Percentiles rank a stretch among this genome's conserved stretches.
These are phyloP conservation scores for Ammodytes dubius DNA, from an alignment of 2,113 vertebrate genomes.

Conservation along the genomic window DNA sequence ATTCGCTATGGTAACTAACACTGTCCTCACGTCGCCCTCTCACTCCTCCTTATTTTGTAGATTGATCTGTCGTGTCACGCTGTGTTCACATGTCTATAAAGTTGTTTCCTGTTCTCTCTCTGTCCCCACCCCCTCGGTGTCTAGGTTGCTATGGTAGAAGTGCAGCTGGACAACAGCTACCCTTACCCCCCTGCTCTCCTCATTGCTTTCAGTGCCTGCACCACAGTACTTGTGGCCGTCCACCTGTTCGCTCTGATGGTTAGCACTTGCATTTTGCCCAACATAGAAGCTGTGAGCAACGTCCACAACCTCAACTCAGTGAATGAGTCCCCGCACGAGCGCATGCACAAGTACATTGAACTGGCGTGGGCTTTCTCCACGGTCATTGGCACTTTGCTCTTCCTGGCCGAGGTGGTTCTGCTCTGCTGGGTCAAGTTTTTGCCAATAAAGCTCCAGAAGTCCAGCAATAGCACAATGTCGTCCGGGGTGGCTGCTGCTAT, in stretches of 20 bases:
- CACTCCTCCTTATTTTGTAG: not conserved
- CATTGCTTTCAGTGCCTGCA: slow-evolving; percentile 97
- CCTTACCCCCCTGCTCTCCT: slow-evolving; percentile 94
- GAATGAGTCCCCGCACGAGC: slow-evolving; percentile 96
- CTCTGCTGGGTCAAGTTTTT: slow-evolving; percentile 99
- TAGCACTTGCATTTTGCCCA: slow-evolving; percentile 98
- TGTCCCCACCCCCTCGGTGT: not conserved
- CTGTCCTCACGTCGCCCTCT: not conserved
- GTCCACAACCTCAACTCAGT: slow-evolving; percentile 99
- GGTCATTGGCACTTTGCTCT: slow-evolving; percentile 94
- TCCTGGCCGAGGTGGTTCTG: slow-evolving; percentile 95
- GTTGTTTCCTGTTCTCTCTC: slow-evolving; percentile 8
- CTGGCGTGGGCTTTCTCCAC: slow-evolving; percentile 99
- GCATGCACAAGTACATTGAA: slow-evolving; percentile 98
- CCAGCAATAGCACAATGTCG: slow-evolving; percentile 73
- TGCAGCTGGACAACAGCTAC: slow-evolving; percentile 97
- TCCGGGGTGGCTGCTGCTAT: slow-evolving; percentile 80
- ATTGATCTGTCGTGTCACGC: not conserved
- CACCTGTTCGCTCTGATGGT: slow-evolving; percentile 98
- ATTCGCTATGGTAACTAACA: slow-evolving; percentile 95
- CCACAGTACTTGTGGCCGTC: slow-evolving; percentile 95
- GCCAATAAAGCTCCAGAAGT: slow-evolving; percentile 82
- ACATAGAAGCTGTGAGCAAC: slow-evolving; percentile 98
- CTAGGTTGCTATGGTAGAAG: slow-evolving; percentile 99
- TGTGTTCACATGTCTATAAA: slow-evolving; percentile 81